A percentile compares a stretch with the other conserved stretches of the same genome.
Evolutionary conservation across 2,888 invertebrate species (phyloP).

Genomic region (Lissonota sp.): DNA sequence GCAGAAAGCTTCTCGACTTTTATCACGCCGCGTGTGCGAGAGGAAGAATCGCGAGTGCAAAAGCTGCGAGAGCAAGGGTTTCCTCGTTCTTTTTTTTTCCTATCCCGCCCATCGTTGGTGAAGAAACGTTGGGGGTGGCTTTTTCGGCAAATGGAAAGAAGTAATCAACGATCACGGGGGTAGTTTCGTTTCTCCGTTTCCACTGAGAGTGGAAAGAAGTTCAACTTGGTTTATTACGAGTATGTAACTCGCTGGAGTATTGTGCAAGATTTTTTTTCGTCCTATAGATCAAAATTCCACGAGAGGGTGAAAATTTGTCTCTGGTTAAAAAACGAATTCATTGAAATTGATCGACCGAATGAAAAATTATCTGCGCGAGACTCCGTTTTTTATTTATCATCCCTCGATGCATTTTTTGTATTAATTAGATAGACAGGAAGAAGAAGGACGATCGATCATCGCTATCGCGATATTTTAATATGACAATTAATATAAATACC

Average conservation of each 20-base stretch:
- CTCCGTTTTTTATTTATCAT: neutral
- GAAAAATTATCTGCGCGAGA: neutral
- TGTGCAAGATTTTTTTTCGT: no score
- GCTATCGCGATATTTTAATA: slow-evolving; percentile 52
- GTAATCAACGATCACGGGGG: slow-evolving; percentile 67
- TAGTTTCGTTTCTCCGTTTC: slow-evolving; percentile 32
- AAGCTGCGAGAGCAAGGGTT: slow-evolving; percentile 17
- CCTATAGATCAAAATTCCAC: no score
- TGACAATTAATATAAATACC: slow-evolving; percentile 56
- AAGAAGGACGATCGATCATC: slow-evolving; percentile 47
- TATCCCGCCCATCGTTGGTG: slow-evolving; percentile 35
- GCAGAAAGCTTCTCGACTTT: slow-evolving; percentile 45
- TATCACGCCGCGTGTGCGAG: slow-evolving; percentile 24
- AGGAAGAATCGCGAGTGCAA: slow-evolving; percentile 37
- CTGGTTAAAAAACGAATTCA: no score
- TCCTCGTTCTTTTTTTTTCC: slow-evolving; percentile 17
- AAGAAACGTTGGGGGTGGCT: slow-evolving; percentile 54
- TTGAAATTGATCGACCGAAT: no score
- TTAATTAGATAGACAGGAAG: neutral
- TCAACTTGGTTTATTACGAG: slow-evolving; percentile 36
- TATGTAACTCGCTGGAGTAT: slow-evolving; percentile 21
- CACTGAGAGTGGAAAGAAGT: slow-evolving; percentile 16
- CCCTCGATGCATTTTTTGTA: neutral
- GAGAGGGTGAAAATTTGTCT: no score
- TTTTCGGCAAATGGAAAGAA: slow-evolving; percentile 70